These are phyloP conservation scores for Trigoniulus corallinus DNA, from an alignment of 1,140 invertebrate species.

Conservation along the genomic window DNA sequence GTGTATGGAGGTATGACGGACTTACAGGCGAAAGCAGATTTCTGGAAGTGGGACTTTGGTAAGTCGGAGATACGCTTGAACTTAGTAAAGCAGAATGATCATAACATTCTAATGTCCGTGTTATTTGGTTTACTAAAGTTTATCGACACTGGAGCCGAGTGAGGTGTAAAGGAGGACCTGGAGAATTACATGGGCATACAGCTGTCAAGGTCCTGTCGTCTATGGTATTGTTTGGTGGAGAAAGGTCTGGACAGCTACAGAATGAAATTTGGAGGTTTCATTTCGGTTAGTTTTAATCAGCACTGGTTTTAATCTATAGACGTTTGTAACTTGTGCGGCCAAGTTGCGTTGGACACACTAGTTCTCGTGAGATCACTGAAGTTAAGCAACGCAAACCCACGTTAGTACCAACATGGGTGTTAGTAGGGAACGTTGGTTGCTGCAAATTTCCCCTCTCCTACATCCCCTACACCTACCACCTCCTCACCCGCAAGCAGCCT, in stretches of 20 bases:
- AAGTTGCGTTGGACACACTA: too few relatives aligned
- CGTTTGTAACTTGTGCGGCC: too few relatives aligned
- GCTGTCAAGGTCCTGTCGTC: conserved; percentile 56
- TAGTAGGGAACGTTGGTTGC: too few relatives aligned
- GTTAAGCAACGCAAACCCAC: too few relatives aligned
- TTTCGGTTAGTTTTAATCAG: conserved; percentile 42
- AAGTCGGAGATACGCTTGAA: conserved; percentile 16
- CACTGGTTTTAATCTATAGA: background rate
- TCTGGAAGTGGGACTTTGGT: conserved; percentile 66
- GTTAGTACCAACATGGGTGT: too few relatives aligned
- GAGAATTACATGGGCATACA: conserved; percentile 61
- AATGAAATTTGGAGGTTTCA: conserved; percentile 77
- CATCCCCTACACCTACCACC: too few relatives aligned
- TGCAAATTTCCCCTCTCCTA: too few relatives aligned
- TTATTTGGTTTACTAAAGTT: background rate
- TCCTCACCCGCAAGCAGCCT: too few relatives aligned
- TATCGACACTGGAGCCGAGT: conserved; percentile 42
- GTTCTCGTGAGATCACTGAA: too few relatives aligned
- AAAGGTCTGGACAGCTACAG: conserved; percentile 46
- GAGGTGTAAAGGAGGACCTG: conserved; percentile 48
- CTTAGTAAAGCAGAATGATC: too few relatives aligned
- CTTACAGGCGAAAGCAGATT: conserved; percentile 57
- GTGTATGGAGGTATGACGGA: conserved; percentile 80
- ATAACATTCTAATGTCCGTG: background rate
- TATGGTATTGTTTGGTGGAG: conserved; percentile 70